Percentiles rank a stretch among this genome's conserved stretches.
Evolutionary conservation across 2,888 invertebrate genomes (phyloP).

Genomic region (Lasiommata megera): DNA sequence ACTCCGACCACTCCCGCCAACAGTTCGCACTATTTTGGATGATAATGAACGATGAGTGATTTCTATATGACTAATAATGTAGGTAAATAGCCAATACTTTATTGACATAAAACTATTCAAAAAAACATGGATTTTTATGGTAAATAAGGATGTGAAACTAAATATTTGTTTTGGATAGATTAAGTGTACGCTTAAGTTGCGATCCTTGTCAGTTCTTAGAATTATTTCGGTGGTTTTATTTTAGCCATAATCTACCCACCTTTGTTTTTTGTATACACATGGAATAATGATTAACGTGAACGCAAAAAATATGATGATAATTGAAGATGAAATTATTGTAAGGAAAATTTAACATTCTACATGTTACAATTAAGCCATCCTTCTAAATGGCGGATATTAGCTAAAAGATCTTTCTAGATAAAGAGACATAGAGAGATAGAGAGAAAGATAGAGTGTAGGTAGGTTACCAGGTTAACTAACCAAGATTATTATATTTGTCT

Average conservation of each 20-base stretch:
- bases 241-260: not conserved
- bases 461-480: too few species aligned
- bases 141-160: constrained; percentile 24
- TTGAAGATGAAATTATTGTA: not conserved
- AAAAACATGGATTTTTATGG: constrained; percentile 14
- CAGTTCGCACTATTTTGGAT: constrained; percentile 48
- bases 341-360: too few species aligned
- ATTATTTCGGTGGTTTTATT: constrained; percentile 1
- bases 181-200: constrained; percentile 10
- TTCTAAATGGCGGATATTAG: too few species aligned
- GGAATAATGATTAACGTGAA: not conserved
- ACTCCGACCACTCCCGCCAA: constrained; percentile 53
- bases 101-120: constrained; percentile 47
- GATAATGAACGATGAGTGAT: constrained; percentile 67
- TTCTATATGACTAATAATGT: constrained; percentile 56
- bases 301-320: not conserved
- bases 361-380: too few species aligned
- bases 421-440: too few species aligned
- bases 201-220: constrained; percentile 5
- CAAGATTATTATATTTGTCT: too few species aligned
- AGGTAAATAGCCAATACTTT: constrained; percentile 60
- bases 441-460: too few species aligned
- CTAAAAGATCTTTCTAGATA: too few species aligned
- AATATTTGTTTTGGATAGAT: constrained; percentile 9
- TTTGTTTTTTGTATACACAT: not conserved